Base-by-base conservation (phyloP, 2,113 vertebrate species). In the Nibea coibor region DNA sequence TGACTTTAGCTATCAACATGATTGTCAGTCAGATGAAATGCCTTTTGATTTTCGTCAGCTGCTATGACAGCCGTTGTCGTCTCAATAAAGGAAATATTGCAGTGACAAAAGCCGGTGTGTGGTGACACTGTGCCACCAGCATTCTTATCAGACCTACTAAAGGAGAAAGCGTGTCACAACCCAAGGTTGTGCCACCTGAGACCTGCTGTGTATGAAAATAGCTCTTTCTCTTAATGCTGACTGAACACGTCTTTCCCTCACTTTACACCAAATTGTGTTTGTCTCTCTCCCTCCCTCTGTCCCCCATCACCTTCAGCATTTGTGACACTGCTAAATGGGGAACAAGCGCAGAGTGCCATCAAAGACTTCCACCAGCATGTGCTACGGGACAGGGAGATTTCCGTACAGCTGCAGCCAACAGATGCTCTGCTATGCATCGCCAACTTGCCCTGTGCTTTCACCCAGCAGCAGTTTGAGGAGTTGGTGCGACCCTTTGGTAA, bases 401-500 rank as follows among this genome's bases (percentile, higher is more conserved):
- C 95, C 0, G 97, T 98, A 75, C 97, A 97, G 93, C 93, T 99
- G 78, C 97, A 99, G 87, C 97, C 97, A 22, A 96, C 97, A 0
- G 97, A 99, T 0, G 95, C 97, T 3, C 93, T 99, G 20, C 93
- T 99, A 0, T 99, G 97, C 19, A 95, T 99, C 17, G 96, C 97
- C 88, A 99, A 98, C 93, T 86, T 99, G 70, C 97, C 97, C 5
- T 94, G 85, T 0, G 94, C 95, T 11, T 95, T 96, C 84, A 97
- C 93, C 0, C 97, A 98, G 86, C 96, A 97, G 72, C 96, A 98
- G 76, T 99, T 99, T 2, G 97, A 97, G 77, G 97, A 98, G 90
- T 87, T 99, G 75, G 97, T 98, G 22, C 94, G 97, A 0, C 97
- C 97, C n/a, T 98, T 98, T 0, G 97, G 97, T 42, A 98, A 97